phyloP scores from a whole-genome alignment of 35 echinoderm and acorn worm species.

The Stichopus chloronotus region DNA sequence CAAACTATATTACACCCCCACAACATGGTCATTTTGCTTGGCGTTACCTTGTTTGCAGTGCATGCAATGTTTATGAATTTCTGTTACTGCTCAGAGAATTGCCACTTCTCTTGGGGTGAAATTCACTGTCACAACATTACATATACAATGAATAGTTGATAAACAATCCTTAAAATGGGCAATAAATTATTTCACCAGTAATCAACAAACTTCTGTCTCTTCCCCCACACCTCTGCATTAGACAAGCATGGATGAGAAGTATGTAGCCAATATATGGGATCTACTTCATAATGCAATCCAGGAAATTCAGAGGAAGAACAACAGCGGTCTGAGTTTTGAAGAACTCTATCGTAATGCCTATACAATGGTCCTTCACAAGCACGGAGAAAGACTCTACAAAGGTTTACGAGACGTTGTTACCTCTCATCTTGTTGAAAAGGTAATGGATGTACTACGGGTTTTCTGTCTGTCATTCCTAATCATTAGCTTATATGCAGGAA shows the following conservation, averaged over 20 bases:
- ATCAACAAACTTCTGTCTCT: no score
- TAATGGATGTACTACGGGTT: conserved; percentile 16
- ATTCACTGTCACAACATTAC: no score
- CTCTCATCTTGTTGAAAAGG: conserved; percentile 91
- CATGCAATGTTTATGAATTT: no score
- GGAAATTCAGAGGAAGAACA: conserved; percentile 98
- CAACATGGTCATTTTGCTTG: no score
- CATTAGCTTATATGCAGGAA: background rate
- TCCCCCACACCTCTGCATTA: conserved; percentile 32
- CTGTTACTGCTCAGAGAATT: no score
- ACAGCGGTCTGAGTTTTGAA: conserved; percentile 99
- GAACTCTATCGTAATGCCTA: conserved; percentile 98
- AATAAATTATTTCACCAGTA: no score
- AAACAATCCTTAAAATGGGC: no score
- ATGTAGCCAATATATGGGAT: conserved; percentile 97
- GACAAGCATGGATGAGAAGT: conserved; percentile 99
- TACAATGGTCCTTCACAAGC: conserved; percentile 98
- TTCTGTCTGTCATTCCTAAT: background rate
- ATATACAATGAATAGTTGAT: no score
- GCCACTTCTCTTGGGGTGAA: no score
- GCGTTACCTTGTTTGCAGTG: no score
- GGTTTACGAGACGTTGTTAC: conserved; percentile 94
- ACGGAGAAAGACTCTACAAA: conserved; percentile 92
- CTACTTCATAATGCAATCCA: conserved; percentile 95
- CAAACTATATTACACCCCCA: no score